Evolutionary conservation across 2,113 vertebrate species (phyloP).

Genomic region (Cromileptes altivelis): DNA sequence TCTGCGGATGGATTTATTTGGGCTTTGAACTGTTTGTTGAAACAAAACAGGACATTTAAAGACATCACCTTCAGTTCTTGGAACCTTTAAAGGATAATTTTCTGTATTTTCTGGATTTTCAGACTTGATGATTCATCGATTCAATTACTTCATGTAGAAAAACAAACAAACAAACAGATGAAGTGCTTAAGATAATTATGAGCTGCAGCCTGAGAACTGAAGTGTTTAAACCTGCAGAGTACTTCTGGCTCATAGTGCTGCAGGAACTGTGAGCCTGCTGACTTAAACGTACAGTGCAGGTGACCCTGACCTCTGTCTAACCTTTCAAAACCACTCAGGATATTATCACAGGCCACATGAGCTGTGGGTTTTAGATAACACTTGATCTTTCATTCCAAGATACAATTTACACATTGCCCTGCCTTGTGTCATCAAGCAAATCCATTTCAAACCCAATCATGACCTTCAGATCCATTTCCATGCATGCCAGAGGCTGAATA

Average conservation of each 20-base stretch:
- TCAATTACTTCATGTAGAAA: no score
- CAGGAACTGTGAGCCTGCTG: background rate
- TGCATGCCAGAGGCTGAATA: background rate
- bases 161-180: no score
- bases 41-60: no score
- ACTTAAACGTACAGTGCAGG: background rate
- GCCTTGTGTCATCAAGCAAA: background rate
- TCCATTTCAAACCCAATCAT: background rate
- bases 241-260: background rate
- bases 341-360: background rate
- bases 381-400: constrained; percentile 2
- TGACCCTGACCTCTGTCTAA: constrained; percentile 35
- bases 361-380: background rate
- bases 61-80: no score
- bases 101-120: no score
- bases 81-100: no score
- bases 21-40: no score
- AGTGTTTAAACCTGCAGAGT: no score
- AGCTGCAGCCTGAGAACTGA: no score
- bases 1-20: no score
- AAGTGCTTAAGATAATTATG: no score
- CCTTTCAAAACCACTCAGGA: background rate
- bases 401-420: background rate
- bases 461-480: constrained; percentile 15
- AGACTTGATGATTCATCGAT: no score